Percentiles rank a stretch among this genome's conserved stretches.
These are phyloP conservation scores for Ceratosolen fusciceps DNA, from an alignment of 1,140 invertebrate genomes.

Conservation along the genomic window DNA sequence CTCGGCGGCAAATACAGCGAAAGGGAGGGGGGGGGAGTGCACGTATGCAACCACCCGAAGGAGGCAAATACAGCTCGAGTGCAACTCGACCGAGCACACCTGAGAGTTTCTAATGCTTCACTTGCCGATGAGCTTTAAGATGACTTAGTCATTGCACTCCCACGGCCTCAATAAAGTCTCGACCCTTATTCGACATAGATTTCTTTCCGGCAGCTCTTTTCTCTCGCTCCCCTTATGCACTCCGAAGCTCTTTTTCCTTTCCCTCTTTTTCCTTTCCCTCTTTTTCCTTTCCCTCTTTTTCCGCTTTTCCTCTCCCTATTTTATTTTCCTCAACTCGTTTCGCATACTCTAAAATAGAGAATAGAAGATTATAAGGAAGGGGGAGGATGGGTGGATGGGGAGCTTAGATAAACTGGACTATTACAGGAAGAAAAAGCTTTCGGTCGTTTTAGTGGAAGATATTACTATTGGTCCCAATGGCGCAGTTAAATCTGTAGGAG, in stretches of 20 bases:
- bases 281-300: not conserved
- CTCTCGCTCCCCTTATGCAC: not conserved
- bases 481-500: slow-evolving; percentile 42
- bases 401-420: not conserved
- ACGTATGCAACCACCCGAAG: not conserved
- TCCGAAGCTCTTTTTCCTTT: not conserved
- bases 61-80: too few relatives aligned
- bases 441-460: slow-evolving; percentile 39
- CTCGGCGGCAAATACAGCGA: not conserved
- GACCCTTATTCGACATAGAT: slow-evolving; percentile 5
- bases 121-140: slow-evolving; percentile 31
- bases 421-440: slow-evolving; percentile 36
- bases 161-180: not conserved
- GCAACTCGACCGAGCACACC: not conserved
- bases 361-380: too few relatives aligned
- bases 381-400: not conserved
- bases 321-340: too few relatives aligned
- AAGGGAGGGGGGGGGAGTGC: not conserved
- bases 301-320: too few relatives aligned
- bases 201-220: not conserved
- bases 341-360: too few relatives aligned
- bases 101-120: slow-evolving; percentile 29
- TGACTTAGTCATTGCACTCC: slow-evolving; percentile 16
- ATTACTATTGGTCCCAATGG: slow-evolving; percentile 45
- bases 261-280: not conserved